phyloP scores from a whole-genome alignment of 2,888 invertebrate species.

The Microctonus aethiopoides region DNA sequence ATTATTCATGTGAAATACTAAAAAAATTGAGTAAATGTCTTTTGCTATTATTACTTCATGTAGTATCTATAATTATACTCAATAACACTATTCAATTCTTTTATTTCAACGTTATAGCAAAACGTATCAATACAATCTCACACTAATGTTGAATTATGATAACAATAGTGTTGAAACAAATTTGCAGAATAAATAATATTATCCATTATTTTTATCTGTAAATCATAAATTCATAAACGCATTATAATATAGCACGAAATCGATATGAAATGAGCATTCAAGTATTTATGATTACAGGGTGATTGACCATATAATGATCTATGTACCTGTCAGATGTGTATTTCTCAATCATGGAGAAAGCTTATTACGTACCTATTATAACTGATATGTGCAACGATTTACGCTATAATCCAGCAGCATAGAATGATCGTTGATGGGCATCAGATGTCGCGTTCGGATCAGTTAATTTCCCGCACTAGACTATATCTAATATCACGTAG shows the following conservation, averaged over 20 bases:
- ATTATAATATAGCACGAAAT: background rate
- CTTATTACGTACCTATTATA: slow-evolving; percentile 19
- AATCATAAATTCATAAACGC: background rate
- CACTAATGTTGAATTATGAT: too few species aligned
- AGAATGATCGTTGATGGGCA: slow-evolving; percentile 31
- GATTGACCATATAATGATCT: slow-evolving; percentile 19
- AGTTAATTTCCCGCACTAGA: slow-evolving; percentile 30
- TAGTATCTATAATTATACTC: too few species aligned
- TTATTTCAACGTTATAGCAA: too few species aligned
- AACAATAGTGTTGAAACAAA: background rate
- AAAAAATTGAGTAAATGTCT: too few species aligned
- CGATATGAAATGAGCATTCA: background rate
- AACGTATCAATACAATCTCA: too few species aligned
- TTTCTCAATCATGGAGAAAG: background rate
- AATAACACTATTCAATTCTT: too few species aligned
- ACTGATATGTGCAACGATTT: slow-evolving; percentile 17
- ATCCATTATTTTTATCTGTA: background rate
- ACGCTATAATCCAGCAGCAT: slow-evolving; percentile 13
- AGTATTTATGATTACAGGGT: background rate
- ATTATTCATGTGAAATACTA: background rate
- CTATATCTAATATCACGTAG: background rate
- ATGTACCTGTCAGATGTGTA: slow-evolving; percentile 24
- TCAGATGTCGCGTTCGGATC: slow-evolving; percentile 28
- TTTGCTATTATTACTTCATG: too few species aligned
- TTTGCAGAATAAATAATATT: slow-evolving; percentile 4